Conservation (phyloP, 1,140 invertebrate genomes). For the Phthorimaea operculella region DNA sequence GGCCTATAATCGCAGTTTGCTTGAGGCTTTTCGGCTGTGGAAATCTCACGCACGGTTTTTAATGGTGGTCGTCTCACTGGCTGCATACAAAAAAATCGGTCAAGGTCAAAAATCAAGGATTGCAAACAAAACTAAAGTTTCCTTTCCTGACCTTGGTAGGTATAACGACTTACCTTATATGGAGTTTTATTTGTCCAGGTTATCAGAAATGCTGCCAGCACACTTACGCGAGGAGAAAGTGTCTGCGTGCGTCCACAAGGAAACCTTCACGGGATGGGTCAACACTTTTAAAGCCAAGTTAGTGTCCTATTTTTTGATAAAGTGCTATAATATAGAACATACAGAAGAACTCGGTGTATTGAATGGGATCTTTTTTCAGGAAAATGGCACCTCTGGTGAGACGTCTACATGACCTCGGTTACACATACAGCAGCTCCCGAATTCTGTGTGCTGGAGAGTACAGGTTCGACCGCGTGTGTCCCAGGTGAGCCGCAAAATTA, state of each 20-base stretch:
- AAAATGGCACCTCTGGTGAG: constrained; percentile 58
- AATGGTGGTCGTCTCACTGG: too few species aligned
- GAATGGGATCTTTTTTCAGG: constrained; percentile 25
- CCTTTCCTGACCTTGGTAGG: too few species aligned
- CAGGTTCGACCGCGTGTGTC: constrained; percentile 76
- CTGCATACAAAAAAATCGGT: too few species aligned
- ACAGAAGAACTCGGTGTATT: too few species aligned
- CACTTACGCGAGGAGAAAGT: constrained; percentile 76
- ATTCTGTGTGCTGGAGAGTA: constrained; percentile 67
- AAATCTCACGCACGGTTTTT: too few species aligned
- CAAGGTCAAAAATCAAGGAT: too few species aligned
- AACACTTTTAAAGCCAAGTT: constrained; percentile 78
- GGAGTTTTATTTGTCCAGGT: constrained; percentile 32
- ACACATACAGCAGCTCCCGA: constrained; percentile 57
- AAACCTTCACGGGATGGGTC: constrained; percentile 79
- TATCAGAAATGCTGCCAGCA: constrained; percentile 73
- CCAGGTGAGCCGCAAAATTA: constrained; percentile 54
- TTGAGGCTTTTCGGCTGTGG: too few species aligned
- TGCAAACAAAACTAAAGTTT: too few species aligned
- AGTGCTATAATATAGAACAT: too few species aligned
- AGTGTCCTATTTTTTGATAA: constrained; percentile 17
- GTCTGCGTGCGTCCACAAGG: constrained; percentile 68
- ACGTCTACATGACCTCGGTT: constrained; percentile 52
- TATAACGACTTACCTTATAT: too few species aligned
- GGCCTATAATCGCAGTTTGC: too few species aligned